Percentiles rank a stretch among this genome's conserved stretches.
phyloP scores from a whole-genome alignment of 35 echinoderm and acorn worm species.

The Ptychodera flava region DNA sequence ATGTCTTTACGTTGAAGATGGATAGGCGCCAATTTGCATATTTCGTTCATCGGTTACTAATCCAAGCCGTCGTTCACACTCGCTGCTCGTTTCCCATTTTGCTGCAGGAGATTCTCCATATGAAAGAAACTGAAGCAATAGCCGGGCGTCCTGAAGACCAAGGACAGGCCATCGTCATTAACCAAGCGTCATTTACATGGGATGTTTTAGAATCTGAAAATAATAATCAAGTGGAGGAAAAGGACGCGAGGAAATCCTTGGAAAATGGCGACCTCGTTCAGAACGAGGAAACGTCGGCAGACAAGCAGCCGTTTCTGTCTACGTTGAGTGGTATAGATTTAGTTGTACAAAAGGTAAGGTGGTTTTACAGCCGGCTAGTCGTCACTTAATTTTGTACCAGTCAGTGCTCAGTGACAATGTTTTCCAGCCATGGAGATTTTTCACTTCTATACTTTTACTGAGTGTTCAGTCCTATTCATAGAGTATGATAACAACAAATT shows the following conservation, averaged over 20 bases:
- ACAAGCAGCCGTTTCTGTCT: neutral
- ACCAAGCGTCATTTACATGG: conserved; percentile 13
- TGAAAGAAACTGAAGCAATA: neutral
- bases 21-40: neutral
- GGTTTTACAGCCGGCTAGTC: neutral
- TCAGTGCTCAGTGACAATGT: neutral
- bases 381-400: neutral
- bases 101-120: neutral
- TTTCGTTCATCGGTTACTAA: neutral
- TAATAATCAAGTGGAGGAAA: neutral
- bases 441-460: neutral
- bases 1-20: neutral
- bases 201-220: conserved; percentile 6
- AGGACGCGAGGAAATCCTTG: neutral
- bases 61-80: neutral
- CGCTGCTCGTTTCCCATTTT: neutral
- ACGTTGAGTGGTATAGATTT: conserved; percentile 39
- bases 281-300: neutral
- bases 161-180: conserved; percentile 17
- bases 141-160: neutral
- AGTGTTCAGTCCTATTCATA: neutral
- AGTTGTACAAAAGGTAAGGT: conserved; percentile 40
- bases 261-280: neutral
- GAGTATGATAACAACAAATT: neutral
- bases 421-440: neutral